Evolutionary conservation across 1,140 invertebrate species (phyloP).

Genomic region (Drosophila grimshawi): DNA sequence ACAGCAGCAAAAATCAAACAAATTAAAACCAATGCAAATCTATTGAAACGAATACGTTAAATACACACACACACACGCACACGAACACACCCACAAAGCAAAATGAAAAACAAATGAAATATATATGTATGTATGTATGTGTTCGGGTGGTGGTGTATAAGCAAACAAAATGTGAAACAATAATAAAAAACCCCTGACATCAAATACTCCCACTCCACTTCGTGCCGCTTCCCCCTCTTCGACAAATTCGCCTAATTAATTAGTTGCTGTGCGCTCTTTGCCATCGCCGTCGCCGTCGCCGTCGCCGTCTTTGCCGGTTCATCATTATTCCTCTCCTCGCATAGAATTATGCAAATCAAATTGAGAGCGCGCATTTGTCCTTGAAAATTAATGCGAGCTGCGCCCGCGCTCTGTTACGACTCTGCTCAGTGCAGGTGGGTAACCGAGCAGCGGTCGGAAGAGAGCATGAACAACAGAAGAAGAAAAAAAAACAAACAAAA

Average conservation of each 20-base stretch:
- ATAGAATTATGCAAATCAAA: constrained; percentile 51
- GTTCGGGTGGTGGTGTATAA: background rate
- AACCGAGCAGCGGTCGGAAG: background rate
- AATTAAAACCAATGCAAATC: constrained; percentile 17
- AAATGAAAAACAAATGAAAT: constrained; percentile 1
- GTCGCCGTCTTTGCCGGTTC: constrained; percentile 3
- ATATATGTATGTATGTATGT: too few species aligned
- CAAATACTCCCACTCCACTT: background rate
- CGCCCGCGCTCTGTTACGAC: background rate
- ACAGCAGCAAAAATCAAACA: constrained; percentile 2
- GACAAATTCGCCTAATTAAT: constrained; percentile 5
- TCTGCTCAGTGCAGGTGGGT: constrained; percentile 8
- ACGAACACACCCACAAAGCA: background rate
- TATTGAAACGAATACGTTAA: background rate
- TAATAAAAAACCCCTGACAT: background rate
- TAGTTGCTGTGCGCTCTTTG: constrained; percentile 9
- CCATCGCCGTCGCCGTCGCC: background rate
- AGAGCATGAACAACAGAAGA: background rate
- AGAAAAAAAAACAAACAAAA: too few species aligned
- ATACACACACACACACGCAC: background rate
- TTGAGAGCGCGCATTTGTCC: constrained; percentile 30
- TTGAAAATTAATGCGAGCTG: constrained; percentile 36
- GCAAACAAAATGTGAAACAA: constrained; percentile 14
- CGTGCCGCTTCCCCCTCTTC: background rate
- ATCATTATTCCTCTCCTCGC: background rate